Conservation (phyloP, 2,113 vertebrate genomes). For the Halcyon malimbica region DNA sequence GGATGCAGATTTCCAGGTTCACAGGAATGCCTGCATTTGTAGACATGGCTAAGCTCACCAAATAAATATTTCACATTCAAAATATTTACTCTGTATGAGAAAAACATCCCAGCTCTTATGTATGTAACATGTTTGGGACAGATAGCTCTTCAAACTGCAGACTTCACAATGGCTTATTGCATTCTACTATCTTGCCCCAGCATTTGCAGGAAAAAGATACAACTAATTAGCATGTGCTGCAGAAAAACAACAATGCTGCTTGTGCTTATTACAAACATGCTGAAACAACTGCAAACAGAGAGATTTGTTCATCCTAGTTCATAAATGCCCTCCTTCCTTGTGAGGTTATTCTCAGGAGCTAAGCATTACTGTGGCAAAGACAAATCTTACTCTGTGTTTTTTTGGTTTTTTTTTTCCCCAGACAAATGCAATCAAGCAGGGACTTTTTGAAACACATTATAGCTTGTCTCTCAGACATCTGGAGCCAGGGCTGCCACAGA, state of each 20-base stretch:
- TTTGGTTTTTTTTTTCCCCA: not conserved
- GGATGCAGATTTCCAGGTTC: not conserved
- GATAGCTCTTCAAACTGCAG: not conserved
- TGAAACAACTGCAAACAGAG: not conserved
- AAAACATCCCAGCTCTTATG: not conserved
- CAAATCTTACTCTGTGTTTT: slow-evolving; percentile 24
- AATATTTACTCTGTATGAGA: not conserved
- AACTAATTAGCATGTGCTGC: not conserved
- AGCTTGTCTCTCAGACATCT: slow-evolving; percentile 67
- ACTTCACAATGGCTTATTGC: not conserved
- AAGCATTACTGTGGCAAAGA: slow-evolving; percentile 22
- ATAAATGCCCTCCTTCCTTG: slow-evolving; percentile 22
- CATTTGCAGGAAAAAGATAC: not conserved
- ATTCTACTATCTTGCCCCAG: not conserved
- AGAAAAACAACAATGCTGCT: not conserved
- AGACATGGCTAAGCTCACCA: not conserved
- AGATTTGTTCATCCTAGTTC: slow-evolving; percentile 3
- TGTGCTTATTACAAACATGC: not conserved
- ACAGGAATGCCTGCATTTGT: not conserved
- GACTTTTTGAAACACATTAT: slow-evolving; percentile 65
- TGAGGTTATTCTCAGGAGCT: slow-evolving; percentile 20
- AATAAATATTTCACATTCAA: not conserved
- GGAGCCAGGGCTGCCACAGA: slow-evolving; percentile 71
- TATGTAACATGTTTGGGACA: not conserved
- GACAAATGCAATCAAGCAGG: slow-evolving; percentile 71